These are phyloP conservation scores for Astur gentilis DNA, from an alignment of 2,113 vertebrate species.

Conservation along the genomic window DNA sequence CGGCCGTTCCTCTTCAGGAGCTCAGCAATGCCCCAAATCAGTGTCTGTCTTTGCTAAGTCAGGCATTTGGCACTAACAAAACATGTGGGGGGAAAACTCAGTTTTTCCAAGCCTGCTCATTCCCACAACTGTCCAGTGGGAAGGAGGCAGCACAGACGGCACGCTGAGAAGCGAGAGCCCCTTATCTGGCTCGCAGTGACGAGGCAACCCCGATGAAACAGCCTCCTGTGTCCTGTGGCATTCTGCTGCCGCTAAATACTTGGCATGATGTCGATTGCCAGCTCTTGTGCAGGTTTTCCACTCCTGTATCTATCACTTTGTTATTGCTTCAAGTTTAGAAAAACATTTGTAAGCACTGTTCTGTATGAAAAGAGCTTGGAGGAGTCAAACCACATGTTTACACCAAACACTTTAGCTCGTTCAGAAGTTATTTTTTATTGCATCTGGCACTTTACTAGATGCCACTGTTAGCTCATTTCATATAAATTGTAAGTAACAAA, in stretches of 20 bases:
- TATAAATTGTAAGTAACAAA: not conserved
- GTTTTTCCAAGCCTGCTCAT: not conserved
- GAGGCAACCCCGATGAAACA: rapidly evolving
- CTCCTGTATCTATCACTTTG: not conserved
- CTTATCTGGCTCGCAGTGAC: not conserved
- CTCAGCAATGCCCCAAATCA: not conserved
- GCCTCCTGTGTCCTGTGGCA: rapidly evolving
- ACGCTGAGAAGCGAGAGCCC: rapidly evolving
- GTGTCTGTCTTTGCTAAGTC: not conserved
- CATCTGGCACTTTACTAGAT: not conserved
- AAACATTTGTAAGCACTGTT: not conserved
- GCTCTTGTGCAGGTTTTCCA: not conserved
- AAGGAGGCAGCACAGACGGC: not conserved
- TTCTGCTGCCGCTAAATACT: not conserved
- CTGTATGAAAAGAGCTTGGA: not conserved
- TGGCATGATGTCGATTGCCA: rapidly evolving
- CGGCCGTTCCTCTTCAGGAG: not conserved
- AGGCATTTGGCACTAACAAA: not conserved
- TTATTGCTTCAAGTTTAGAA: not conserved
- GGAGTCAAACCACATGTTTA: not conserved
- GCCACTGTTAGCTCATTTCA: not conserved
- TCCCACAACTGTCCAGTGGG: not conserved
- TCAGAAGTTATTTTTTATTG: not conserved
- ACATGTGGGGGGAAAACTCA: rapidly evolving
- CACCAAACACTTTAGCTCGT: rapidly evolving